Percentiles rank a stretch among this genome's conserved stretches.
phyloP scores from a whole-genome alignment of 2,797 vertebrate species.

The Aeoliscus strigatus region DNA sequence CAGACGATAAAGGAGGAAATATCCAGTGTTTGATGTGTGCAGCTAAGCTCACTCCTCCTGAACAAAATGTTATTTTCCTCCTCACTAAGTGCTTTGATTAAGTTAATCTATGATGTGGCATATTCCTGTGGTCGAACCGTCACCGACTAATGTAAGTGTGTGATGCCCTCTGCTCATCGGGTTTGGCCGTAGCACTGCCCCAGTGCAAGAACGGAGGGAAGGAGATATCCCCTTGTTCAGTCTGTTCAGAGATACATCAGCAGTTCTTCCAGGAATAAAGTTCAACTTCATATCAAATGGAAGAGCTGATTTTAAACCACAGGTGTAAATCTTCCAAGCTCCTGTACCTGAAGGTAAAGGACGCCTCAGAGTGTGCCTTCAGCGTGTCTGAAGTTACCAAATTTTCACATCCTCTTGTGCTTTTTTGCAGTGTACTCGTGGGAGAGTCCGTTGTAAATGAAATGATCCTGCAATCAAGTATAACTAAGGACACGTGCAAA shows the following conservation, averaged over 20 bases:
- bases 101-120: slow-evolving; percentile 17
- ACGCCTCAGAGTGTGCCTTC: slow-evolving; percentile 42
- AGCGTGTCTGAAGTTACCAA: no score
- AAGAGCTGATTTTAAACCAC: slow-evolving; percentile 46
- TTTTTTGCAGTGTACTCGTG: slow-evolving; percentile 33
- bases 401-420: slow-evolving; percentile 52
- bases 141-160: slow-evolving; percentile 24
- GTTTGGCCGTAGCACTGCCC: slow-evolving; percentile 14
- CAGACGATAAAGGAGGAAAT: slow-evolving; percentile 22
- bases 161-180: slow-evolving; percentile 20
- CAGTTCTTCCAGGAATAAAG: slow-evolving; percentile 43
- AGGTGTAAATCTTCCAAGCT: slow-evolving; percentile 50
- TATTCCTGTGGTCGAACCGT: slow-evolving; percentile 23
- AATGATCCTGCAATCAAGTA: slow-evolving; percentile 27
- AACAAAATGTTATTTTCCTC: slow-evolving; percentile 14
- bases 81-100: slow-evolving; percentile 32
- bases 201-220: slow-evolving; percentile 14
- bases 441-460: slow-evolving; percentile 27
- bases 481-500: slow-evolving; percentile 40
- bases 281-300: slow-evolving; percentile 43
- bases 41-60: slow-evolving; percentile 13
- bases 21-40: slow-evolving; percentile 19
- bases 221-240: slow-evolving; percentile 28
- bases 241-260: slow-evolving; percentile 19
- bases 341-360: slow-evolving; percentile 42